Evolutionary conservation across 2,113 vertebrate species (phyloP).

Genomic region (Semnopithecus entellus): DNA sequence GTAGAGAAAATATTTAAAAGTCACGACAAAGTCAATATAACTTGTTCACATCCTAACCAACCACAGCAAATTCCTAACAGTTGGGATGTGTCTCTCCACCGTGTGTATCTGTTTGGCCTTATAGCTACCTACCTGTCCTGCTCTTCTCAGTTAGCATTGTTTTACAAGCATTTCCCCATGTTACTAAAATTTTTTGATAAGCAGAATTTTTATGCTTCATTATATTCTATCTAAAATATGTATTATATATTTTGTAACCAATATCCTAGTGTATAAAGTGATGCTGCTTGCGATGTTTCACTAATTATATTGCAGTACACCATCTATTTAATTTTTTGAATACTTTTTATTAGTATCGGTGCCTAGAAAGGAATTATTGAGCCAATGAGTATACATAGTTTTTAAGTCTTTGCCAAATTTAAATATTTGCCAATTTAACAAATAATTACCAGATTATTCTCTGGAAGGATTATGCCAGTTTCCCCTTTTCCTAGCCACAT

Average conservation of each 20-base stretch:
- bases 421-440: background rate
- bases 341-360: background rate
- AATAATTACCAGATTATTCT: background rate
- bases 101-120: background rate
- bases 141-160: background rate
- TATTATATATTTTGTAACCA: background rate
- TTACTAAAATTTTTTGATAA: background rate
- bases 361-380: background rate
- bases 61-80: background rate
- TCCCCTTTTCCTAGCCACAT: accelerated
- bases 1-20: background rate
- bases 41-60: background rate
- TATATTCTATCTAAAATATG: background rate
- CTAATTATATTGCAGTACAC: background rate
- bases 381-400: background rate
- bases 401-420: background rate
- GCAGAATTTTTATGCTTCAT: background rate
- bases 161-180: background rate
- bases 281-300: background rate
- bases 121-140: accelerated
- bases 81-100: background rate
- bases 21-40: background rate
- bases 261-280: background rate
- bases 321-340: background rate
- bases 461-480: accelerated